Evolutionary conservation across 1,140 invertebrate genomes (phyloP).

Genomic region (Cherax destructor): DNA sequence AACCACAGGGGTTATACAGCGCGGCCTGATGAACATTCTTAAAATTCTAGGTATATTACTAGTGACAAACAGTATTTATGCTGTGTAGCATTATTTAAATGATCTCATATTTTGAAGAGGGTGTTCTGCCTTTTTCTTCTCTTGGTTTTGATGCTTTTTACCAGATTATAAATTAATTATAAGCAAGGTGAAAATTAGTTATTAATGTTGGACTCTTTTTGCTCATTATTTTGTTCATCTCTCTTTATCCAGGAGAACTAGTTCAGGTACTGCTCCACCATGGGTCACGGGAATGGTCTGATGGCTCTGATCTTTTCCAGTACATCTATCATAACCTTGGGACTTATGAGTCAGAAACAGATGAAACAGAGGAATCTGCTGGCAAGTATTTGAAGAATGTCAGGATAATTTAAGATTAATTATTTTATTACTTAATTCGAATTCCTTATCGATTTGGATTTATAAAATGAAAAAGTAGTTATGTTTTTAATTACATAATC

Average conservation of each 20-base stretch:
- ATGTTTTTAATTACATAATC: too few relatives aligned
- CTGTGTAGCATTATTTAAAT: too few relatives aligned
- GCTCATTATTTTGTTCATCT: background rate
- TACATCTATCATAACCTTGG: slow-evolving; percentile 57
- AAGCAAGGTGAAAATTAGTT: background rate
- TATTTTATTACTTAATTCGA: background rate
- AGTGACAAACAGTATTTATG: too few relatives aligned
- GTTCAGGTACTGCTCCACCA: slow-evolving; percentile 38
- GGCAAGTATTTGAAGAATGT: background rate
- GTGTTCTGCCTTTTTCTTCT: too few relatives aligned
- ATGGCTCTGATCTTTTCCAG: slow-evolving; percentile 56
- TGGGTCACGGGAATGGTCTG: slow-evolving; percentile 37
- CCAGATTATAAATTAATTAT: too few relatives aligned
- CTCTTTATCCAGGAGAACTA: slow-evolving; percentile 33
- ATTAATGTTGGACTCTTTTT: background rate
- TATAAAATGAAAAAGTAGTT: too few relatives aligned
- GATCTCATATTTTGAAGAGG: too few relatives aligned
- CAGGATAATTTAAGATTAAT: background rate
- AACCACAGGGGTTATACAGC: too few relatives aligned
- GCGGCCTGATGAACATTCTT: too few relatives aligned
- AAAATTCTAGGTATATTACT: too few relatives aligned
- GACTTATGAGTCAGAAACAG: slow-evolving; percentile 53
- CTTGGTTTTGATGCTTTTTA: too few relatives aligned
- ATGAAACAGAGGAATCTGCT: background rate
- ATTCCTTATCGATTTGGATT: background rate